Conservation (phyloP, 92 coral and sea anemone species). For the Heliopora coerulea region DNA sequence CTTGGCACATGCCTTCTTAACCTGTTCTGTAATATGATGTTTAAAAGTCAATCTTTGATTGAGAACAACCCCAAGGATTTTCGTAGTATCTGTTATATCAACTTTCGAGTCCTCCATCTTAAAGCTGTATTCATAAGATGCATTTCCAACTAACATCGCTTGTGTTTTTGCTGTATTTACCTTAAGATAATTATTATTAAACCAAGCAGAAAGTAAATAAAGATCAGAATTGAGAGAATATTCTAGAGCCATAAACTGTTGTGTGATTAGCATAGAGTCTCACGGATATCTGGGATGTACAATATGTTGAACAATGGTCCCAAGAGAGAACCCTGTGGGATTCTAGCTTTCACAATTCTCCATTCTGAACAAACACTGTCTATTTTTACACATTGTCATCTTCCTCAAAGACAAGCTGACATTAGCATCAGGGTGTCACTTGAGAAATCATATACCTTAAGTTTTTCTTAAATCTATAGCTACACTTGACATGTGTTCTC, state of each 20-base stretch:
- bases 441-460: slow-evolving; percentile 32
- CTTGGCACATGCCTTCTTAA: slow-evolving; percentile 32
- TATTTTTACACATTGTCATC: slow-evolving; percentile 43
- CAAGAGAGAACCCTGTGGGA: slow-evolving; percentile 28
- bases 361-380: slow-evolving; percentile 49
- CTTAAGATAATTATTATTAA: slow-evolving; percentile 25
- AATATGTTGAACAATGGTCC: not conserved
- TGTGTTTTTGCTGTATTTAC: slow-evolving; percentile 23
- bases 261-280: slow-evolving; percentile 25
- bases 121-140: slow-evolving; percentile 35
- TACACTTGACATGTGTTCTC: slow-evolving; percentile 32
- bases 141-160: slow-evolving; percentile 27
- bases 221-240: slow-evolving; percentile 23
- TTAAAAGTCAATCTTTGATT: slow-evolving; percentile 40
- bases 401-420: slow-evolving; percentile 33
- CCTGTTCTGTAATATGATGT: slow-evolving; percentile 27
- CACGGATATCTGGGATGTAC: no score
- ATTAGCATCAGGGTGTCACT: slow-evolving; percentile 22
- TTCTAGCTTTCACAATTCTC: slow-evolving; percentile 26
- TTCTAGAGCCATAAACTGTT: slow-evolving; percentile 37
- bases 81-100: slow-evolving; percentile 45
- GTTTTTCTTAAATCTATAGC: slow-evolving; percentile 41
- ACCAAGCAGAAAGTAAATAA: slow-evolving; percentile 15
- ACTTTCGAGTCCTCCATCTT: slow-evolving; percentile 28
- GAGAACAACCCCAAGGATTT: slow-evolving; percentile 52